Evolutionary conservation across 2,797 vertebrate genomes (phyloP).

Genomic region (Sebastes jordani): DNA sequence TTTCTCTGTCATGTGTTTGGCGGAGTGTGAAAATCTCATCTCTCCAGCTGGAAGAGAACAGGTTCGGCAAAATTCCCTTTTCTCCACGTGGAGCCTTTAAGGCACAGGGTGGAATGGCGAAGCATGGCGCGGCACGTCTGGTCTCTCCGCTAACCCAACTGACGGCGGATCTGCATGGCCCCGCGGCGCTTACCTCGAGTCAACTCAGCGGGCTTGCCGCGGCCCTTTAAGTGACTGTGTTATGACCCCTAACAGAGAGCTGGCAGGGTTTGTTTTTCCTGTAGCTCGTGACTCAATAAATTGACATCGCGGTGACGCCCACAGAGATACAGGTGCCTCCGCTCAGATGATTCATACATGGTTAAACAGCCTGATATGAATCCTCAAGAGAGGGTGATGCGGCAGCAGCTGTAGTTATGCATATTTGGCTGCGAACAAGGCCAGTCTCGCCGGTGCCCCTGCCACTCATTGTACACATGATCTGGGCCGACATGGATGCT

Average conservation of each 20-base stretch:
- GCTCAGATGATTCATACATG: constrained; percentile 51
- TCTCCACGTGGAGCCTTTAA: constrained; percentile 64
- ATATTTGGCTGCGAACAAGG: constrained; percentile 54
- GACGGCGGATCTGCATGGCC: constrained; percentile 61
- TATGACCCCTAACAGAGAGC: constrained; percentile 66
- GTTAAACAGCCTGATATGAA: constrained; percentile 62
- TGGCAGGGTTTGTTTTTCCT: constrained; percentile 46
- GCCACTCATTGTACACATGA: constrained; percentile 66
- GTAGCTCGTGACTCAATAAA: constrained; percentile 42
- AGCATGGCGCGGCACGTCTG: constrained; percentile 75
- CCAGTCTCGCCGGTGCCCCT: constrained; percentile 40
- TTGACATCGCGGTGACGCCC: constrained; percentile 18
- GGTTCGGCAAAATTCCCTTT: constrained; percentile 87
- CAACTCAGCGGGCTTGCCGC: constrained; percentile 38
- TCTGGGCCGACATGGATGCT: constrained; percentile 60
- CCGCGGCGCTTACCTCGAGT: constrained; percentile 58
- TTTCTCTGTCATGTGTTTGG: constrained; percentile 74
- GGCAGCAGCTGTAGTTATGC: constrained; percentile 76
- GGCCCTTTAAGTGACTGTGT: constrained; percentile 58
- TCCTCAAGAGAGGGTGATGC: constrained; percentile 47
- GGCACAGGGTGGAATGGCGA: constrained; percentile 61
- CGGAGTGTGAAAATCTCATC: constrained; percentile 72
- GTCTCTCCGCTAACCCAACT: constrained; percentile 31
- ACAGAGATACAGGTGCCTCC: constrained; percentile 47
- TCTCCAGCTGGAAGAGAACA: constrained; percentile 85